Percentiles rank a stretch among this genome's conserved stretches.
These are phyloP conservation scores for Dryomyza anilis DNA, from an alignment of 2,888 invertebrate species.

Conservation along the genomic window DNA sequence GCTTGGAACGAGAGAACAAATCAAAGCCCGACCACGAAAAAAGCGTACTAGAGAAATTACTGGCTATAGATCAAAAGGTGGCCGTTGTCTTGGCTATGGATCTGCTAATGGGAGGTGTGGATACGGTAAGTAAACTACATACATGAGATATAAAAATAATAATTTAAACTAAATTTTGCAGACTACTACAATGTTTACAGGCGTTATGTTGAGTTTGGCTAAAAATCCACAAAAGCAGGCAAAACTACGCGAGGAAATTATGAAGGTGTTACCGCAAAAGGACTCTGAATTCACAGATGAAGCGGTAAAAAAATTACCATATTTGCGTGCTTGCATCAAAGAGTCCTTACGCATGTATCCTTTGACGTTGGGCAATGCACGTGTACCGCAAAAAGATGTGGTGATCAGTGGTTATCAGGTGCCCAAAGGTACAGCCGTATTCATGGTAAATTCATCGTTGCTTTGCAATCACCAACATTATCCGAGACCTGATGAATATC, in stretches of 20 bases:
- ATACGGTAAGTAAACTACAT: too few species aligned
- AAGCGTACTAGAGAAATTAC: too few species aligned
- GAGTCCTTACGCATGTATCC: slow-evolving; percentile 71
- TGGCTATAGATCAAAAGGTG: too few species aligned
- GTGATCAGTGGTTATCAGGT: slow-evolving; percentile 68
- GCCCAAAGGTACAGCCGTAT: slow-evolving; percentile 70
- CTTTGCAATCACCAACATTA: slow-evolving; percentile 64
- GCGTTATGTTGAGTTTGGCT: slow-evolving; percentile 59
- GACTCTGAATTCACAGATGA: slow-evolving; percentile 58
- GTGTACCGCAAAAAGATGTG: slow-evolving; percentile 65
- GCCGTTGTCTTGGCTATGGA: too few species aligned
- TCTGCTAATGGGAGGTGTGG: too few species aligned
- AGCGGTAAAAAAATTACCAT: slow-evolving; percentile 64
- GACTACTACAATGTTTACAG: slow-evolving; percentile 30
- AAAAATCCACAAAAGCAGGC: slow-evolving; percentile 68
- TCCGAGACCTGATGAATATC: not conserved
- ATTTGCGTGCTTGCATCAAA: slow-evolving; percentile 75
- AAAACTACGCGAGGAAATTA: slow-evolving; percentile 66
- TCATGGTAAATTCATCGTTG: slow-evolving; percentile 68
- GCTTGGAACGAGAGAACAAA: too few species aligned
- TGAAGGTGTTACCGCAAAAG: slow-evolving; percentile 48
- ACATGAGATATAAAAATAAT: not conserved
- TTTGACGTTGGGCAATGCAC: slow-evolving; percentile 65
- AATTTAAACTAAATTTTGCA: slow-evolving; percentile 23
- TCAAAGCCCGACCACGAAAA: too few species aligned